Evolutionary conservation across 2,797 vertebrate genomes (phyloP).

Genomic region (Podarcis lilfordi): DNA sequence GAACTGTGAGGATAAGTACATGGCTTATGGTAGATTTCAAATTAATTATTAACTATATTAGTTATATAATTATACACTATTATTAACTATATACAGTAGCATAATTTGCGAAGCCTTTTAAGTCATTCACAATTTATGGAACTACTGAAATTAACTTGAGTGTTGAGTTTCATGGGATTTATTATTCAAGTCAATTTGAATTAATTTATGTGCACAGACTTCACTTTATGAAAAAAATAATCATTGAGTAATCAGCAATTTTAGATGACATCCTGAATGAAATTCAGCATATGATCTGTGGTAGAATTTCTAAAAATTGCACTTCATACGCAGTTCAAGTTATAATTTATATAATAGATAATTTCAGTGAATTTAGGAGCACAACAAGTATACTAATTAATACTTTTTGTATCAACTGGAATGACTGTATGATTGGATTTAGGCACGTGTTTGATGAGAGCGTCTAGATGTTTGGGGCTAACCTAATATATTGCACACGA

Average conservation of each 20-base stretch:
- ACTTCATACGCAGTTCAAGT: neutral
- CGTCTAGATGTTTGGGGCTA: neutral
- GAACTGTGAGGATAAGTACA: neutral
- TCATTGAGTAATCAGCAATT: neutral
- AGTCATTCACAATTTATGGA: neutral
- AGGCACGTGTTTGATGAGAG: neutral
- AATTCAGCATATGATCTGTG: neutral
- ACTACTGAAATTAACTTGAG: neutral
- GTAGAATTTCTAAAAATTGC: neutral
- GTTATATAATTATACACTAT: neutral
- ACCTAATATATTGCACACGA: neutral
- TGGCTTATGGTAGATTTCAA: neutral
- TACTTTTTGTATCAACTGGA: neutral
- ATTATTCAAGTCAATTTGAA: neutral
- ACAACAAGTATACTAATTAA: neutral
- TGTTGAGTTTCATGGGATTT: neutral
- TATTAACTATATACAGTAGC: neutral
- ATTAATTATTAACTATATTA: neutral
- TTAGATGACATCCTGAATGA: neutral
- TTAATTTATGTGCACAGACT: neutral
- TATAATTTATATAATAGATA: neutral
- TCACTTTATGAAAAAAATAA: neutral
- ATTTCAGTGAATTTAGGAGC: too few species aligned
- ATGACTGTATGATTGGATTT: neutral
- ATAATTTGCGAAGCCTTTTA: neutral